Evolutionary conservation across 2,797 vertebrate genomes (phyloP).

Genomic region (Thaleichthys pacificus): DNA sequence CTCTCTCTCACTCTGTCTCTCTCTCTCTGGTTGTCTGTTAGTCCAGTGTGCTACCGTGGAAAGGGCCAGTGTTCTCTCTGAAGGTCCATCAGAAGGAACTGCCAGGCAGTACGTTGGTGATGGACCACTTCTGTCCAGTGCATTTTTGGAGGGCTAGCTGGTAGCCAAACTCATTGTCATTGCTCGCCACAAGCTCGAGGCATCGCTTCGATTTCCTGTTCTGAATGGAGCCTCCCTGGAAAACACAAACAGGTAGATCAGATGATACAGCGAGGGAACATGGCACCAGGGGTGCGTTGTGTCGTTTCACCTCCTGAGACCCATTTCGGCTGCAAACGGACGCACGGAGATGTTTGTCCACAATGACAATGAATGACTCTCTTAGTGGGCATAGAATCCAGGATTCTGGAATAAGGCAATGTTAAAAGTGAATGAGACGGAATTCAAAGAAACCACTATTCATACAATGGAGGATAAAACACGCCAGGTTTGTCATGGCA

Average conservation of each 20-base stretch:
- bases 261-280: constrained; percentile 32
- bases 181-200: constrained; percentile 89
- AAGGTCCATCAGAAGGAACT: constrained; percentile 71
- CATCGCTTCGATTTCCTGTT: constrained; percentile 98
- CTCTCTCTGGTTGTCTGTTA: constrained; percentile 28
- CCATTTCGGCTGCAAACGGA: constrained; percentile 36
- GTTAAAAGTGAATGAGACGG: not conserved
- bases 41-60: constrained; percentile 35
- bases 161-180: constrained; percentile 90
- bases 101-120: constrained; percentile 88
- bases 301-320: constrained; percentile 36
- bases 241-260: constrained; percentile 55
- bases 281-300: constrained; percentile 31
- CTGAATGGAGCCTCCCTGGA: constrained; percentile 94
- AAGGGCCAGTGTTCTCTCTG: constrained; percentile 33
- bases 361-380: not conserved
- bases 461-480: no score
- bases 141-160: constrained; percentile 94
- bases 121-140: constrained; percentile 93
- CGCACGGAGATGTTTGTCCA: constrained; percentile 25
- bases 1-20: constrained; percentile 8
- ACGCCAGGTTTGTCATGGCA: not conserved
- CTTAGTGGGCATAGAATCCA: not conserved
- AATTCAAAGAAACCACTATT: not conserved
- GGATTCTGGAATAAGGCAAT: not conserved